Base-by-base conservation (phyloP, 2,888 invertebrate genomes). In the Heteropelma amictum region DNA sequence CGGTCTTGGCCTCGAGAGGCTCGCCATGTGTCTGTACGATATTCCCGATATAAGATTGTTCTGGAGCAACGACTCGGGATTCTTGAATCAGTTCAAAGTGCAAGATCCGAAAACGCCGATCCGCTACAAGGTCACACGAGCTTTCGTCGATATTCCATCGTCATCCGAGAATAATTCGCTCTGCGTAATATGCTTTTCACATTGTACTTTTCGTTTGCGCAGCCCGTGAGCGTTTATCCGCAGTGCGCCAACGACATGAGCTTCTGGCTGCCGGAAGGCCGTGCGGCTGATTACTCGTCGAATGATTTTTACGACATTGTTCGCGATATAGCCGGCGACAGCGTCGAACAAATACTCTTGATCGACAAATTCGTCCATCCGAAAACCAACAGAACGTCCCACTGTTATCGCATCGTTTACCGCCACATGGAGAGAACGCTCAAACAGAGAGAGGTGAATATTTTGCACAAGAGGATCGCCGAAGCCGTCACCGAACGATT, bases 31-130 rank as follows among this genome's bases (percentile, higher is more conserved):
- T 38, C 90, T 99, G 12, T 99, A 97, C 85, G 92, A 94, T 82
- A 98, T 99, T 77, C 98, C 98, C 0, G 99, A 99, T 88, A 99
- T 99, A 79, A 91, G 99, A 67, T 90, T 98, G 28, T 98, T 99
- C 91, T 99, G 99, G 99, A 97, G 96, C 76, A 92, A 90, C 1
- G 99, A 99, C 88, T 91, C 94, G 7, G 98, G 98, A 5, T 98
- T 99, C 87, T 86, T 97, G 8, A 92, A 92, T 45, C 99, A 99
- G 89, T 99, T 99, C 86, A 91, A 93, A 80, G 93, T 93, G 63
- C 92, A 93, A 45, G 92, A 95, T 86, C 90, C 94, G 2, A 91
- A 94, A 79, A 91, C 91, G 10, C 90, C 91, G 53, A 92, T 96
- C 40, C 93, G 90, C 61, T 98, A 95, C 86, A 96, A 96, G 90